Evolutionary conservation across 2,113 vertebrate species (phyloP).

Genomic region (Orthonyx spaldingii): DNA sequence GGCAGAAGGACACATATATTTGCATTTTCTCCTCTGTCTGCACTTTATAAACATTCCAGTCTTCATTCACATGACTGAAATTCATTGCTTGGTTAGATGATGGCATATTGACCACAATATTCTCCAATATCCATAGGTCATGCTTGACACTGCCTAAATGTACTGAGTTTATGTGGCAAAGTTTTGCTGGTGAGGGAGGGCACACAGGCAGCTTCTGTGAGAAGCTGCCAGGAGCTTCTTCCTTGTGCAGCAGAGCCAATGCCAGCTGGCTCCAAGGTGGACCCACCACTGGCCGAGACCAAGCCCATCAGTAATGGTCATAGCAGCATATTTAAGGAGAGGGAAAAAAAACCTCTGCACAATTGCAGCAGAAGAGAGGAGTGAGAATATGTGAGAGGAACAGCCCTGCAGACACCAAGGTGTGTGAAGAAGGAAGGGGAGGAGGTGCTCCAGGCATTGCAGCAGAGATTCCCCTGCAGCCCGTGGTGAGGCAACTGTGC

Average conservation of each 20-base stretch:
- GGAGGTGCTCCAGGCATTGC: background rate
- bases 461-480: background rate
- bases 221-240: background rate
- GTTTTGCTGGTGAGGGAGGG: background rate
- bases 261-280: background rate
- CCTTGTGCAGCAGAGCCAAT: background rate
- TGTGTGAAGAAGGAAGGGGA: background rate
- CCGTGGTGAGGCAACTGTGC: too few species aligned
- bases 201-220: background rate
- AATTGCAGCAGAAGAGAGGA: background rate
- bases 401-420: background rate
- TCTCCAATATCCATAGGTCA: background rate
- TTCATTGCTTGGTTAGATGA: background rate
- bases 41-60: background rate
- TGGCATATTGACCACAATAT: background rate
- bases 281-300: background rate
- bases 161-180: background rate
- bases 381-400: background rate
- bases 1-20: background rate
- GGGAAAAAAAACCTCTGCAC: background rate
- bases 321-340: background rate
- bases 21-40: background rate
- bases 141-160: background rate
- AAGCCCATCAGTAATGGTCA: background rate
- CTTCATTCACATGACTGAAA: background rate